Conservation (phyloP, 2,888 invertebrate species). For the Lasioglossum lativentre region DNA sequence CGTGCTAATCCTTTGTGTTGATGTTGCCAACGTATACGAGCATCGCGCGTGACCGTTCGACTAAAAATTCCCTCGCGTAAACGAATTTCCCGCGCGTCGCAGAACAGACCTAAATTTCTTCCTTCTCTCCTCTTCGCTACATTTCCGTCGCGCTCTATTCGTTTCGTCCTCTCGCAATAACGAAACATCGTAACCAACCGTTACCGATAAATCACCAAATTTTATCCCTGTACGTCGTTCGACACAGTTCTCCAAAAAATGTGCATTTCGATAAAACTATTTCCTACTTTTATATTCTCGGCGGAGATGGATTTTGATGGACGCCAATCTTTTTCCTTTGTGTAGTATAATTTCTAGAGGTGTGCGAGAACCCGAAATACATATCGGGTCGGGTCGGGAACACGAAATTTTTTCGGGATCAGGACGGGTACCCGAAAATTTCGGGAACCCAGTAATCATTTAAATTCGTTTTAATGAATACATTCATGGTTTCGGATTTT, state of each 20-base stretch:
- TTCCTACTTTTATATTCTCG: not conserved
- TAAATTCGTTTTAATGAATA: no score
- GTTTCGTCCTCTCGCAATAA: not conserved
- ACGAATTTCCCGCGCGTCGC: constrained; percentile 22
- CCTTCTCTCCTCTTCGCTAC: not conserved
- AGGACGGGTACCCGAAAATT: no score
- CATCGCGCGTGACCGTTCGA: constrained; percentile 22
- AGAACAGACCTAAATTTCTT: constrained; percentile 6
- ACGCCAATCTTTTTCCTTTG: not conserved
- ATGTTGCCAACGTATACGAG: constrained; percentile 31
- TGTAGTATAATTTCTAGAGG: not conserved
- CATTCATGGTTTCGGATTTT: no score
- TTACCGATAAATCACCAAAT: not conserved
- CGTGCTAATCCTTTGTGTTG: constrained; percentile 64
- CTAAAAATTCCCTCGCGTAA: constrained; percentile 30
- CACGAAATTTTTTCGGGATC: no score
- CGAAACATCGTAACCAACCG: not conserved
- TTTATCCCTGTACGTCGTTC: not conserved
- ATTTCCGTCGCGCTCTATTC: not conserved
- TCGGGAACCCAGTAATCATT: no score
- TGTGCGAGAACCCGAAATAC: no score
- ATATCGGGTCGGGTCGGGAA: no score
- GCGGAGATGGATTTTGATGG: not conserved
- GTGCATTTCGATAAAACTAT: not conserved
- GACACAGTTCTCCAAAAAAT: not conserved